Evolutionary conservation across 2,888 invertebrate genomes (phyloP), one percentile per base, ranked within the genome.

Genomic region (Napeogenes sylphis): DNA sequence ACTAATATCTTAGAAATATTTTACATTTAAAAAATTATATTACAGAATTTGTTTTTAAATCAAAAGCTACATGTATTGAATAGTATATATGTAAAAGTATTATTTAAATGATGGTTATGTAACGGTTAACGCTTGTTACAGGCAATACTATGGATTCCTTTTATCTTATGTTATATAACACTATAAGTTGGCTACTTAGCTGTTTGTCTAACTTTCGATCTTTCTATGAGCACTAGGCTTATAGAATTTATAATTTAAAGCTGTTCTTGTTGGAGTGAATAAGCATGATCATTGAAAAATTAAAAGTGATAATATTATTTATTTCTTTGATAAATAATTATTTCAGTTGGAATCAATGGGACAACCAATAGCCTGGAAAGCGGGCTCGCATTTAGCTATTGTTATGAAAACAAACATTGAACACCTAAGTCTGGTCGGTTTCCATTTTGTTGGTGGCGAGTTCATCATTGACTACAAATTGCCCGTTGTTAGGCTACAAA

Each of bases 351-450:
- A 96, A 78, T 92, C 94, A 74, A 95, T 95, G 82, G 96, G 96
- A 62, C 92, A 93, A 77, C 93, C 95, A 56, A 90, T 95, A 62
- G 95, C 96, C 38, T 97, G 96, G 96, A 95, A 94, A 76, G 94
- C 94, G 59, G 93, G 93, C 59, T 93, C 94, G 68, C 92, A 93
- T 78, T 92, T 97, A 75, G 94, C 94, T 58, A 90, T 96, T 69
- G 92, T 97, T 66, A 75, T 97, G 62, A 94, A 94, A 81, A 95
- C 95, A 55, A 95, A 96, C 78, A 91, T 95, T 71, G 93, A 94
- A 75, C 93, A 94, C 74, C 92, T 96, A 56, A 93, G 95, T 66
- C 92, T 94, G 71, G 91, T 96, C 68, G 93, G 94, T 56, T 92
- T 94, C 68, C 93, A 93, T 73, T 94, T 95, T 82, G 92, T 95